A percentile compares a stretch with the other conserved stretches of the same genome.
Evolutionary conservation across 2,888 invertebrate species (phyloP).

Genomic region (Baccha elongata): DNA sequence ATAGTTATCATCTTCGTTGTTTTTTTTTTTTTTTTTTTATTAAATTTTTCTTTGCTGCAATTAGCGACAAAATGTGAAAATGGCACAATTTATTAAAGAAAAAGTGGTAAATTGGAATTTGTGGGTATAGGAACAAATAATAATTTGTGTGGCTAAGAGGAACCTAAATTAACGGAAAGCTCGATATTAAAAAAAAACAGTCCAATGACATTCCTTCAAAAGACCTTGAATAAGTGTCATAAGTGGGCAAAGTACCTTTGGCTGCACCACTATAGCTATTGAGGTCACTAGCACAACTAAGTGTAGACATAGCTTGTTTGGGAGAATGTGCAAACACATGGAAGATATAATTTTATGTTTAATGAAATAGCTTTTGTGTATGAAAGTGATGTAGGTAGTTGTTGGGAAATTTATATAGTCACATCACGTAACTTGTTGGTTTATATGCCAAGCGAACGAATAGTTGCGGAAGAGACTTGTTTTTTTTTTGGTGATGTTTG

Average conservation of each 20-base stretch:
- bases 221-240: conserved; percentile 31
- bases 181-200: neutral
- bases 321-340: conserved; percentile 19
- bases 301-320: conserved; percentile 19
- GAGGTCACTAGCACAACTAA: conserved; percentile 7
- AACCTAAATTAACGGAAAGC: conserved; percentile 6
- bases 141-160: neutral
- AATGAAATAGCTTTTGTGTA: conserved; percentile 28
- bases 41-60: conserved; percentile 62
- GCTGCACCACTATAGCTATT: neutral
- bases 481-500: conserved; percentile 9
- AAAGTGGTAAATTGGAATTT: neutral
- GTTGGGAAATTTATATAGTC: conserved; percentile 38
- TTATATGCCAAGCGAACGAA: neutral
- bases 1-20: conserved; percentile 1
- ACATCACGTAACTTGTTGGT: conserved; percentile 48
- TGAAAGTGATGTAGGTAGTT: conserved; percentile 10
- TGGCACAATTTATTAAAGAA: conserved; percentile 53
- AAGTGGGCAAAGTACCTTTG: conserved; percentile 4
- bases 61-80: conserved; percentile 68
- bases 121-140: neutral
- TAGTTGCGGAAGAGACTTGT: conserved; percentile 10
- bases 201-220: conserved; percentile 6
- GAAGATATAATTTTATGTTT: conserved; percentile 16
- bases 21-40: conserved; percentile 46